Percentiles rank a stretch among this genome's conserved stretches.
Conservation (phyloP, 2,888 invertebrate genomes). For the Brachypalpus laphriformis region DNA sequence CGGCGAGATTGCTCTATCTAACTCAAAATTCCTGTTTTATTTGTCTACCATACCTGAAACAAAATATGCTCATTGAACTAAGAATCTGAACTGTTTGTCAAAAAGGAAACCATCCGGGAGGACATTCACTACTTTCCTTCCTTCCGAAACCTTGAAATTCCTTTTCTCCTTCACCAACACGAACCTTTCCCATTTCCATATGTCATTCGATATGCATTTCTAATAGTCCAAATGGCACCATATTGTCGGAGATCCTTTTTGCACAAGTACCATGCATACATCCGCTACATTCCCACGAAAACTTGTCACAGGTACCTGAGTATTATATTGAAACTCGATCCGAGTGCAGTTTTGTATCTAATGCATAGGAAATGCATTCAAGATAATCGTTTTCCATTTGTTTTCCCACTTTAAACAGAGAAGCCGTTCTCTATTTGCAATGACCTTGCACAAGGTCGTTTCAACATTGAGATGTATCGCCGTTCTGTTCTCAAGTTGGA, state of each 20-base stretch:
- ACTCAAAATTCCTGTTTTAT: too few relatives aligned
- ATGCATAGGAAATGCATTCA: conserved; percentile 2
- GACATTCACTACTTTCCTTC: not conserved
- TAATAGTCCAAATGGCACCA: not conserved
- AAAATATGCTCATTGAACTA: too few relatives aligned
- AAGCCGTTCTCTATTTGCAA: not conserved
- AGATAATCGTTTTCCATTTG: conserved; percentile 3
- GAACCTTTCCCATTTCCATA: not conserved
- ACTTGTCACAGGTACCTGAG: not conserved
- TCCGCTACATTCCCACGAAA: not conserved
- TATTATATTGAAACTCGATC: not conserved
- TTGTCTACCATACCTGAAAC: too few relatives aligned
- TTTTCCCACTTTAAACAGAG: not conserved
- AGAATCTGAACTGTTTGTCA: too few relatives aligned
- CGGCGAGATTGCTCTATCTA: too few relatives aligned
- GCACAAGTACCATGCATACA: not conserved
- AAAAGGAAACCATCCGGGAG: not conserved
- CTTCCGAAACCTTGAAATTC: not conserved
- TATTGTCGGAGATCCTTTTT: not conserved
- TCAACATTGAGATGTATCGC: not conserved
- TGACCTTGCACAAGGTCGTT: conserved; percentile 5
- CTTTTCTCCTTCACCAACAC: not conserved
- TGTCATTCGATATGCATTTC: not conserved
- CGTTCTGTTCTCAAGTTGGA: not conserved
- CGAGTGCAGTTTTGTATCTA: not conserved